phyloP scores from a whole-genome alignment of 2,797 vertebrate genomes.

The Luscinia megarhynchos region DNA sequence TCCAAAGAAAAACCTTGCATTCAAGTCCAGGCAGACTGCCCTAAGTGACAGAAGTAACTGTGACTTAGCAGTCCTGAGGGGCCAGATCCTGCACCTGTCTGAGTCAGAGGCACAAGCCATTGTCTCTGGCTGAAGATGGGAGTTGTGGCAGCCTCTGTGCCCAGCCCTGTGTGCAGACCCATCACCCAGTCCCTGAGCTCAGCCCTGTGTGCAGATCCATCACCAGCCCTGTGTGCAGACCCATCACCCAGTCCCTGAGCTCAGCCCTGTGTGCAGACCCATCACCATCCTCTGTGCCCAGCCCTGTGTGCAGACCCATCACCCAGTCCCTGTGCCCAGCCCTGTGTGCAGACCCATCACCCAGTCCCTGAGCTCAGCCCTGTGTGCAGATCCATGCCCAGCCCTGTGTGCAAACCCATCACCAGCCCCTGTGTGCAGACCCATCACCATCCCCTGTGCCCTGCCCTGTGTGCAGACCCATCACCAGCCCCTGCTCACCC shows the following conservation, averaged over 20 bases:
- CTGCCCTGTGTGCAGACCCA: background rate
- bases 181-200: no score
- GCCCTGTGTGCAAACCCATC: no score
- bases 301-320: no score
- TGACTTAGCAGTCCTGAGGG: background rate
- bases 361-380: no score
- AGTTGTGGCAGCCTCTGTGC: background rate
- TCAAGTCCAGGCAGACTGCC: background rate
- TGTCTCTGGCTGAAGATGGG: background rate
- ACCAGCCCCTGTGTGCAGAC: no score
- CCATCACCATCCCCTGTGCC: background rate
- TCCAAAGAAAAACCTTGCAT: background rate
- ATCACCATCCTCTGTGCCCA: no score
- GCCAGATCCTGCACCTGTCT: background rate
- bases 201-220: no score
- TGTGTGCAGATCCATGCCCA: no score
- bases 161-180: background rate
- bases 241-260: no score
- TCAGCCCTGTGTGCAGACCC: no score
- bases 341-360: background rate
- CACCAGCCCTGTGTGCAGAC: no score
- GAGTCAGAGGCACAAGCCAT: background rate
- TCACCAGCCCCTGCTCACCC: background rate
- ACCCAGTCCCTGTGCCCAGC: background rate
- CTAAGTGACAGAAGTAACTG: background rate